Conservation (phyloP, 2,797 vertebrate genomes). For the Lithobates pipiens region DNA sequence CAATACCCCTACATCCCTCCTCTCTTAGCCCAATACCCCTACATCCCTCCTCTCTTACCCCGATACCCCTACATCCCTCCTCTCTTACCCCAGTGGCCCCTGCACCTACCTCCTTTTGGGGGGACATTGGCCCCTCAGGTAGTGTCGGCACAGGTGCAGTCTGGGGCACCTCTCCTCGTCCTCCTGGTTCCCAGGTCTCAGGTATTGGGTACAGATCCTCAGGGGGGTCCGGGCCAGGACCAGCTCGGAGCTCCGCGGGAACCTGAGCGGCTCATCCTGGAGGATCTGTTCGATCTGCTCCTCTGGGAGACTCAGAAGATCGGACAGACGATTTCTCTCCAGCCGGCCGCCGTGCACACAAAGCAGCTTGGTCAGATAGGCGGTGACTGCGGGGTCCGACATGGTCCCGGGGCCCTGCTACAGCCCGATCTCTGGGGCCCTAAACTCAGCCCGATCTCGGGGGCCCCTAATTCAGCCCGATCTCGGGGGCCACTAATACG, state of each 20-base stretch:
- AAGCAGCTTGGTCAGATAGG: conserved; percentile 44
- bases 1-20: too few relatives aligned
- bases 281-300: conserved; percentile 42
- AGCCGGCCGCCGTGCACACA: conserved; percentile 9
- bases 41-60: too few relatives aligned
- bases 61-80: too few relatives aligned
- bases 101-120: conserved; percentile 69
- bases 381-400: conserved; percentile 29
- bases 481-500: too few relatives aligned
- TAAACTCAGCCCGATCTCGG: fast-evolving
- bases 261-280: conserved; percentile 3
- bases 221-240: conserved; percentile 55
- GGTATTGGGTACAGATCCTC: conserved; percentile 72
- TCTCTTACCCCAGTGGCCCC: too few relatives aligned
- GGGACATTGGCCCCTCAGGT: conserved; percentile 54
- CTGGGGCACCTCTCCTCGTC: conserved; percentile 70
- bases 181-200: neutral
- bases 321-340: neutral
- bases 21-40: too few relatives aligned
- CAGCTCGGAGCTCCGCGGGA: conserved; percentile 15
- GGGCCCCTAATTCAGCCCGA: too few relatives aligned
- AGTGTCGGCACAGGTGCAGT: conserved; percentile 75
- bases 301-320: conserved; percentile 2
- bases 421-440: neutral
- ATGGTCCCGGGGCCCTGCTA: neutral